These are phyloP conservation scores for Apostichopus leukothele DNA, from an alignment of 53 echinoderm and acorn worm species.

Conservation along the genomic window DNA sequence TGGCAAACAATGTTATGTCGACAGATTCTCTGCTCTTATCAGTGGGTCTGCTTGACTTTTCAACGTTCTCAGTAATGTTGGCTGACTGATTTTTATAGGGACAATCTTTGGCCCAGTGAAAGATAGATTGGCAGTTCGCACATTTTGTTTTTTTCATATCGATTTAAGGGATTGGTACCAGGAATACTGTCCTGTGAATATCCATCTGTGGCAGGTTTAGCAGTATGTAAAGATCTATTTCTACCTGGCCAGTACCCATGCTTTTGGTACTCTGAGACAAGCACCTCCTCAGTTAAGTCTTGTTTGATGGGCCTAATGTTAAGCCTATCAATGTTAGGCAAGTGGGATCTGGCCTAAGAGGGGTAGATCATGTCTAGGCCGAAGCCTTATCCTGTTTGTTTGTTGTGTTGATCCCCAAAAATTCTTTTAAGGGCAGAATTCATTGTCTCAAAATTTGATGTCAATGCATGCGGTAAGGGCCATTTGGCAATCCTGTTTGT, in stretches of 20 bases:
- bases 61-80: neutral
- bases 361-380: too few species aligned
- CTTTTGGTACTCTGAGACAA: too few species aligned
- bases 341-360: too few species aligned
- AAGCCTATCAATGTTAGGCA: too few species aligned
- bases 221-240: neutral
- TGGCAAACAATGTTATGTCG: constrained; percentile 13
- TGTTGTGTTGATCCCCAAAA: constrained; percentile 10
- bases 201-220: neutral
- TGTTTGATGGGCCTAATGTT: too few species aligned
- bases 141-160: constrained; percentile 7
- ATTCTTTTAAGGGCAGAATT: constrained; percentile 47
- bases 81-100: neutral
- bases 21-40: neutral
- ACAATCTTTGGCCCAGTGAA: constrained; percentile 34
- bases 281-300: too few species aligned
- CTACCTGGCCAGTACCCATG: too few species aligned
- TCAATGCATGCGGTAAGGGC: constrained; percentile 27
- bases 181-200: too few species aligned
- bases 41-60: too few species aligned
- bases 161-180: constrained; percentile 25
- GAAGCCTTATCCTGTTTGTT: neutral
- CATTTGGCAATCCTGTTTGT: constrained; percentile 10
- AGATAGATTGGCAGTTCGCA: constrained; percentile 15
- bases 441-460: constrained; percentile 24